phyloP scores from a whole-genome alignment of 2,888 invertebrate genomes.

The Crepidodera aurea region DNA sequence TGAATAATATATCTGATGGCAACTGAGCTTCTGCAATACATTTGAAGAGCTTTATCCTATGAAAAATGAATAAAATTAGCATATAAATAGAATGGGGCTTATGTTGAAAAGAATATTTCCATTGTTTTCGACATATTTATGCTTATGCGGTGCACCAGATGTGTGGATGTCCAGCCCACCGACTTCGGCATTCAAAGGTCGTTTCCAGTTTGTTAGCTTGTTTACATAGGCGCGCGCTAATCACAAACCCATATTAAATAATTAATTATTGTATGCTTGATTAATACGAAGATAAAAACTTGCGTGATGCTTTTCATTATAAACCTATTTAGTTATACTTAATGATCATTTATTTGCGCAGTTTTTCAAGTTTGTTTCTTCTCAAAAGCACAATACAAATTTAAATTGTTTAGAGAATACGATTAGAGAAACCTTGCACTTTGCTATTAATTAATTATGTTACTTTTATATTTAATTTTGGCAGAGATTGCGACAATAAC shows the following conservation, averaged over 20 bases:
- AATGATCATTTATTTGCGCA: neutral
- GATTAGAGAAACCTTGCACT: no score
- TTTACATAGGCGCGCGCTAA: slow-evolving; percentile 28
- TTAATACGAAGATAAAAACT: slow-evolving; percentile 9
- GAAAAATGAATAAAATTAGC: slow-evolving; percentile 27
- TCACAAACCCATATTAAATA: slow-evolving; percentile 21
- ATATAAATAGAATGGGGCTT: slow-evolving; percentile 23
- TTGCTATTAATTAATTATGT: no score
- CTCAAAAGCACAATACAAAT: no score
- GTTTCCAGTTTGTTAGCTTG: slow-evolving; percentile 34
- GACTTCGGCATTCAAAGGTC: slow-evolving; percentile 43
- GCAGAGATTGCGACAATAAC: no score
- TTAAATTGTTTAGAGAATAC: no score
- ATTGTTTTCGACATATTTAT: slow-evolving; percentile 41
- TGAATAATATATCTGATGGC: neutral
- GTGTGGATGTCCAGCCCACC: slow-evolving; percentile 43
- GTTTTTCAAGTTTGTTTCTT: no score
- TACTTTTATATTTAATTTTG: no score
- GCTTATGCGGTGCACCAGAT: slow-evolving; percentile 37
- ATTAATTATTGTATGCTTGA: slow-evolving; percentile 22
- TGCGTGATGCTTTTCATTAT: slow-evolving; percentile 13
- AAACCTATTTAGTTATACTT: neutral
- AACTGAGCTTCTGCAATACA: slow-evolving; percentile 15
- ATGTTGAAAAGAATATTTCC: slow-evolving; percentile 35
- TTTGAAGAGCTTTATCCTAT: slow-evolving; percentile 8